Base-by-base conservation (phyloP, 1,140 invertebrate species). In the Leucophenga varia region DNA sequence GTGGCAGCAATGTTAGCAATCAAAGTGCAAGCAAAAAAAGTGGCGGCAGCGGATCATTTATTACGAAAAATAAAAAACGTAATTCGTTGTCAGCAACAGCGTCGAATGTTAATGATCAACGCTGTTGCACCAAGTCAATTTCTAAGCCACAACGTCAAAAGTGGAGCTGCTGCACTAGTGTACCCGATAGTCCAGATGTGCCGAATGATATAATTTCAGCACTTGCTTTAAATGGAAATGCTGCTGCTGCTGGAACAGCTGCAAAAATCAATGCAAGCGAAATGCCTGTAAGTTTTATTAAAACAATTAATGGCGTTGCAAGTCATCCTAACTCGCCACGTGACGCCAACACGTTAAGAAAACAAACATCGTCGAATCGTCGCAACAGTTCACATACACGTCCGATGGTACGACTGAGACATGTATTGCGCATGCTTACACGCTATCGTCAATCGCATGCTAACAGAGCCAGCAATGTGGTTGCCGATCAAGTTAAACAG, bases 141-240 rank as follows among this genome's bases (percentile, higher is more conserved):
- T 72, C 69, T 3, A 76, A 77, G 44, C 70, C 75, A 38, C 76
- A 78, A 45, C 59, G 76, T 18, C 76, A 75, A 74, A 78, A 77
- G 75, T 81, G 80, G 80, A 81, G 80, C 47, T 81, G 80, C 50
- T 81, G 80, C 39, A 74, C 78, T 21, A 76, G 72, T 12, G 78
- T 79, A 2, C 80, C 80, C 0, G 80, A 81, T 43, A 81, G 79
- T 70, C 80, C 80, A 0, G 79, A 80, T 50, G 75, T 79, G 44
- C 76, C 77, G 36, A 67, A 73, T 30, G 71, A 74, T 49, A 55
- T 74, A 19, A 41, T 74, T 7, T 57, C 67, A 3, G 61, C 64
- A 3, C 32, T 74, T 7, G 46, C 61, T 3, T 57, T 61, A 18
- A 59, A 55, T 9, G 56, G 70, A 25, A 46, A 63, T n/a, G 43